Evolutionary conservation across 2,113 vertebrate genomes (phyloP).

Genomic region (Tapirus terrestris): DNA sequence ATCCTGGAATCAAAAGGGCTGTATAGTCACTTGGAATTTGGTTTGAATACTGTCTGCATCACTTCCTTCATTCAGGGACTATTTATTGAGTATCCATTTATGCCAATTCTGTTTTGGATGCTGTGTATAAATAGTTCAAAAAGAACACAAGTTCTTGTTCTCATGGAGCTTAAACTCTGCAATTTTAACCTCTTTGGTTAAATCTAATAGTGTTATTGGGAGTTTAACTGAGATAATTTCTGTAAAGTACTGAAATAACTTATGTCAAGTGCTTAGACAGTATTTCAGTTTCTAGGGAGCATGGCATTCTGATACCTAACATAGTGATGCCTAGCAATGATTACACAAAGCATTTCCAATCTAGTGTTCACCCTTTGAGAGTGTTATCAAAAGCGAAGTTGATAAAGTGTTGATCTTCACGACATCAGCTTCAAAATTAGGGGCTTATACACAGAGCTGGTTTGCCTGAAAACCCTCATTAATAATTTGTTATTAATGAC

Average conservation of each 20-base stretch:
- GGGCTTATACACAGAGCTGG: neutral
- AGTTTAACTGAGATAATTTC: neutral
- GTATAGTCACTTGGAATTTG: neutral
- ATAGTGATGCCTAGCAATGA: neutral
- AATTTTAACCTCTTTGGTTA: neutral
- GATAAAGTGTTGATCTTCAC: neutral
- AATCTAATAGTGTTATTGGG: neutral
- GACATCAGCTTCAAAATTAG: neutral
- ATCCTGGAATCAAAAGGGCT: neutral
- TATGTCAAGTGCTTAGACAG: neutral
- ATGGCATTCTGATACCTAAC: neutral
- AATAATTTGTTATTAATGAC: neutral
- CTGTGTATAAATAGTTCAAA: neutral
- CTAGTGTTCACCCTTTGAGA: neutral
- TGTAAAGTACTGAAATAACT: neutral
- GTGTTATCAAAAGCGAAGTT: neutral
- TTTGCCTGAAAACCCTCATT: neutral
- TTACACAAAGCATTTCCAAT: neutral
- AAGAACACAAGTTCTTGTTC: neutral
- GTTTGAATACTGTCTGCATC: neutral
- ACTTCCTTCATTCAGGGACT: neutral
- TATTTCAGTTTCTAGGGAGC: neutral
- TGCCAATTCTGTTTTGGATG: neutral
- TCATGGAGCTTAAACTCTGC: neutral
- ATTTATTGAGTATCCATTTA: neutral